These are phyloP conservation scores for Narcine bancroftii DNA, from an alignment of 2,113 vertebrate genomes.

Conservation along the genomic window DNA sequence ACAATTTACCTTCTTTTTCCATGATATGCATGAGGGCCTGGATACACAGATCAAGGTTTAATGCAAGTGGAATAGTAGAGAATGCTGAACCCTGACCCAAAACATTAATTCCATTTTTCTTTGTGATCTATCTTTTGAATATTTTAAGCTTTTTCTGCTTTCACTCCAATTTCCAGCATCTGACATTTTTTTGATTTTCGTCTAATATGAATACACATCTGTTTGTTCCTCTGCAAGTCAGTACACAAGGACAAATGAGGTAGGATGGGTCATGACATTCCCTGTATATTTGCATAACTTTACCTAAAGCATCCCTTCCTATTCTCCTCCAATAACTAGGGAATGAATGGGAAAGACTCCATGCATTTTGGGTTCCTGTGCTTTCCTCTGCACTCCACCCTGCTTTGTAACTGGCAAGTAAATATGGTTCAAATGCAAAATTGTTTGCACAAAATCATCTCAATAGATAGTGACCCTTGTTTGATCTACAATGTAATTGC, in stretches of 20 bases:
- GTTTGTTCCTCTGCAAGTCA: not conserved
- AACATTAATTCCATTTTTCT: too few species aligned
- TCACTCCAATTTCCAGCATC: too few species aligned
- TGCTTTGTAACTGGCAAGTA: not conserved
- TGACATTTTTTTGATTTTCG: too few species aligned
- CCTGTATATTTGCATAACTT: not conserved
- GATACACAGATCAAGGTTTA: too few species aligned
- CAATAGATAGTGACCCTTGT: not conserved
- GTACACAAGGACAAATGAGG: not conserved
- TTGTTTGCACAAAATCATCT: not conserved
- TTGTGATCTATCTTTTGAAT: too few species aligned
- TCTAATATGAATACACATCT: too few species aligned
- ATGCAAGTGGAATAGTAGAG: not conserved
- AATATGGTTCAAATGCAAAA: not conserved
- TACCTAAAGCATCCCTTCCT: not conserved
- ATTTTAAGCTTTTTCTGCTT: too few species aligned
- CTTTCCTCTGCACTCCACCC: too few species aligned
- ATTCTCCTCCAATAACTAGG: not conserved
- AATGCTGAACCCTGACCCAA: too few species aligned
- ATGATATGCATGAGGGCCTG: not conserved
- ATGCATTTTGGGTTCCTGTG: too few species aligned
- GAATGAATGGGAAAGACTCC: not conserved
- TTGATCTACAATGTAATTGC: not conserved
- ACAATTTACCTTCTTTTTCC: too few species aligned
- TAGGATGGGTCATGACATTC: not conserved